These are phyloP conservation scores for Andrena cerasifolii DNA, from an alignment of 1,140 invertebrate species.

Conservation along the genomic window DNA sequence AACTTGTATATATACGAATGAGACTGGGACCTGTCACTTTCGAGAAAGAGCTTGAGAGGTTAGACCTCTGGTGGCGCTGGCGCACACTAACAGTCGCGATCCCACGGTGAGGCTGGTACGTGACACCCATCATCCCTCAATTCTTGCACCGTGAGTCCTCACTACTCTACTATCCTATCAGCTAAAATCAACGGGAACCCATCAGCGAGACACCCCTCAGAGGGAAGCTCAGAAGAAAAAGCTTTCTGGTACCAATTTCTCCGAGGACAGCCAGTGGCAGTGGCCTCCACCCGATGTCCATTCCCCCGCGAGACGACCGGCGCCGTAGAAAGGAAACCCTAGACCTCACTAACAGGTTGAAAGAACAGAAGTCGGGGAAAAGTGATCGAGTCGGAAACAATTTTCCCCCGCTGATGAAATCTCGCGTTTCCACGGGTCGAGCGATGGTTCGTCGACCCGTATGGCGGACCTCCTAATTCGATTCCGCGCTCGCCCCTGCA, in stretches of 20 bases:
- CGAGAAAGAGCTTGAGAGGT: too few species aligned
- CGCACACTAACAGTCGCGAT: too few species aligned
- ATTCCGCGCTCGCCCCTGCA: too few species aligned
- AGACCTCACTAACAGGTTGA: background rate
- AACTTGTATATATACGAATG: too few species aligned
- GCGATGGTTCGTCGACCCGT: slow-evolving; percentile 32
- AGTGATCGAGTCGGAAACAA: background rate
- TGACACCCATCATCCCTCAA: too few species aligned
- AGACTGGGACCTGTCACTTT: too few species aligned
- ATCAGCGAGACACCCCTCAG: too few species aligned
- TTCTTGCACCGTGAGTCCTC: background rate
- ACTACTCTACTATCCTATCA: background rate
- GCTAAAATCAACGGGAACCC: too few species aligned
- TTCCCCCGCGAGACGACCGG: background rate
- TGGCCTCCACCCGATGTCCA: background rate
- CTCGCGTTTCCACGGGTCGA: slow-evolving; percentile 35
- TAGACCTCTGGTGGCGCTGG: too few species aligned
- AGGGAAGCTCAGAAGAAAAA: too few species aligned
- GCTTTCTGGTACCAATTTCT: background rate
- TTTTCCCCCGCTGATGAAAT: background rate
- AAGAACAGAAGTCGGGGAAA: slow-evolving; percentile 7
- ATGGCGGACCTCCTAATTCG: slow-evolving; percentile 49
- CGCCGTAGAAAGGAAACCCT: background rate
- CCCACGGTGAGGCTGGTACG: too few species aligned
- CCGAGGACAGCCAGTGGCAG: background rate